phyloP scores from a whole-genome alignment of 2,113 vertebrate genomes.

The Cottus gobio region DNA sequence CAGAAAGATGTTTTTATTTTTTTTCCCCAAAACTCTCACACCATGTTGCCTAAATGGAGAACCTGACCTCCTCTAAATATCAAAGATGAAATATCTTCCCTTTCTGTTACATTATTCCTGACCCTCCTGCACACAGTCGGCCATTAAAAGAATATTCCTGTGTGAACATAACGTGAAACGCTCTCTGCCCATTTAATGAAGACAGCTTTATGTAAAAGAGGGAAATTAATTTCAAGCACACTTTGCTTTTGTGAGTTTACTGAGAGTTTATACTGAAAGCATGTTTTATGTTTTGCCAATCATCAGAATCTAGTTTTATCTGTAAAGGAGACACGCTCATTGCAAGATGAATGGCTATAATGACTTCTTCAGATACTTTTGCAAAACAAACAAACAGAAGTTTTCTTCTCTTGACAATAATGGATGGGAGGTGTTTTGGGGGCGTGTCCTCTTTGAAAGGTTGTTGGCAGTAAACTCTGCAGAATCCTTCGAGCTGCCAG shows the following conservation, averaged over 20 bases:
- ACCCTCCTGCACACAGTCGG: slow-evolving; percentile 22
- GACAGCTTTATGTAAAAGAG: slow-evolving; percentile 14
- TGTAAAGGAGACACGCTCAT: no score
- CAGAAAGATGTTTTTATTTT: rapidly evolving
- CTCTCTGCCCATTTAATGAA: slow-evolving; percentile 3
- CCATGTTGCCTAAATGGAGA: slow-evolving; percentile 25
- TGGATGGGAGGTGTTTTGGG: slow-evolving; percentile 14
- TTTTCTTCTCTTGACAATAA: neutral
- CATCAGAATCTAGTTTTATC: no score
- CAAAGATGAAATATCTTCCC: neutral
- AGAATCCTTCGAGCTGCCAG: slow-evolving; percentile 31
- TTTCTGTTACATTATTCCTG: neutral
- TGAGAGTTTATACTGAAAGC: slow-evolving; percentile 28
- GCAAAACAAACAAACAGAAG: neutral
- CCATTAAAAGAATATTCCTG: neutral
- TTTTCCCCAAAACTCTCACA: slow-evolving; percentile 30
- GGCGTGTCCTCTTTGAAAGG: slow-evolving; percentile 24
- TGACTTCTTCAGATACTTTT: neutral
- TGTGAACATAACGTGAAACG: slow-evolving; percentile 20
- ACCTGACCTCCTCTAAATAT: slow-evolving; percentile 8
- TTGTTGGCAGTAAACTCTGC: slow-evolving; percentile 23
- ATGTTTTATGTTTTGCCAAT: no score
- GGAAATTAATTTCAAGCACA: slow-evolving; percentile 11
- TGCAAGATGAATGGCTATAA: neutral
- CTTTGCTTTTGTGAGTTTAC: neutral